Conservation (phyloP, 2,888 invertebrate genomes). For the Cremastobaeus sp. region DNA sequence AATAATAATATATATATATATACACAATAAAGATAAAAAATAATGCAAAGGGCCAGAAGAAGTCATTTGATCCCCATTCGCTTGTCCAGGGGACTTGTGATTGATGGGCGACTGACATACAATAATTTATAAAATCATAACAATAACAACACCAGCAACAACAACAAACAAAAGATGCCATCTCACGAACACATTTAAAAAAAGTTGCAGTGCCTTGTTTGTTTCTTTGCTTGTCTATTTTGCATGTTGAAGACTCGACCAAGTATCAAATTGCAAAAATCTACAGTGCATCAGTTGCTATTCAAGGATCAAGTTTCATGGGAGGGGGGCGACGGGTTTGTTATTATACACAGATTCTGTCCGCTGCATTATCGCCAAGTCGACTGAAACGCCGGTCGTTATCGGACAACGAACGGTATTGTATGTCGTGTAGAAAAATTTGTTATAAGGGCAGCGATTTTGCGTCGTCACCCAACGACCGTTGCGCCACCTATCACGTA, state of each 20-base stretch:
- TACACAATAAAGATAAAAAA: no score
- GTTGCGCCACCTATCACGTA: no score
- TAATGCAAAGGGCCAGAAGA: no score
- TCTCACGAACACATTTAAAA: background rate
- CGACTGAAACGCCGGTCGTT: slow-evolving; percentile 14
- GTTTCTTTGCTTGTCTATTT: background rate
- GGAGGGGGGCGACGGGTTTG: background rate
- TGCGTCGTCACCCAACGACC: background rate
- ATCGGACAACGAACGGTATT: background rate
- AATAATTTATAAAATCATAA: slow-evolving; percentile 35
- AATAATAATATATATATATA: slow-evolving; percentile 6
- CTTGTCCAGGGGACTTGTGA: slow-evolving; percentile 19
- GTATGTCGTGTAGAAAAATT: slow-evolving; percentile 27
- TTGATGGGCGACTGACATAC: background rate
- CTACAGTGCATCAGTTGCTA: background rate
- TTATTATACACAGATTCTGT: no score
- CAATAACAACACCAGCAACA: slow-evolving; percentile 32
- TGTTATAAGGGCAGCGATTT: slow-evolving; percentile 26
- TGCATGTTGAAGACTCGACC: no score
- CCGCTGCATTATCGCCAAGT: no score
- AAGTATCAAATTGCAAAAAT: no score
- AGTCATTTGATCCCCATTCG: no score
- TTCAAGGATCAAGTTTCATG: background rate
- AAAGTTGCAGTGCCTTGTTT: slow-evolving; percentile 10
- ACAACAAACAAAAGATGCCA: slow-evolving; percentile 24